Percentiles rank a stretch among this genome's conserved stretches.
Evolutionary conservation across 2,113 vertebrate genomes (phyloP).

Genomic region (Myotis davidii): DNA sequence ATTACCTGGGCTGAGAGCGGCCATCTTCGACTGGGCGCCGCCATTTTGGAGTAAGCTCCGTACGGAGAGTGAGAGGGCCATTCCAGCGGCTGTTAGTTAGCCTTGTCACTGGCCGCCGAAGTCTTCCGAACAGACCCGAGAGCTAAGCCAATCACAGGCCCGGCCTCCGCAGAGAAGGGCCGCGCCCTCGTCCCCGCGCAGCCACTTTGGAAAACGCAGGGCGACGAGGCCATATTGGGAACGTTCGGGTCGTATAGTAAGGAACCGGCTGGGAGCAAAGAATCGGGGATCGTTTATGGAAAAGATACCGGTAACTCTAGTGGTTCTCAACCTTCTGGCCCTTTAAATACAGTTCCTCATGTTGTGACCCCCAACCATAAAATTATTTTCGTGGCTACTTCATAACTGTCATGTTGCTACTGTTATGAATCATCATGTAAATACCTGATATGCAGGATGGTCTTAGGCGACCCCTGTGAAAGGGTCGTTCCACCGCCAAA

Average conservation of each 20-base stretch:
- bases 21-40: neutral
- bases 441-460: too few species aligned
- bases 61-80: neutral
- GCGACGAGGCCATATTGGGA: neutral
- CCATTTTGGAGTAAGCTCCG: neutral
- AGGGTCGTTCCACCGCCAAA: too few species aligned
- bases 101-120: neutral
- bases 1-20: accelerated
- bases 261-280: accelerated
- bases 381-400: too few species aligned
- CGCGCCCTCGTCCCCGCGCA: accelerated
- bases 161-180: neutral
- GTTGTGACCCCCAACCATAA: too few species aligned
- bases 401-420: too few species aligned
- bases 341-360: too few species aligned
- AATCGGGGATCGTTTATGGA: accelerated
- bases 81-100: neutral
- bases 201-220: accelerated
- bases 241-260: neutral
- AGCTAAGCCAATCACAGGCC: neutral
- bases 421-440: too few species aligned
- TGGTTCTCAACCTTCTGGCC: too few species aligned
- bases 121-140: neutral
- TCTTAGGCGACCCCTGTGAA: too few species aligned
- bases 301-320: neutral